Percentiles rank a stretch among this genome's conserved stretches.
Conservation (phyloP, 1,140 invertebrate genomes). For the Ips nitidus region DNA sequence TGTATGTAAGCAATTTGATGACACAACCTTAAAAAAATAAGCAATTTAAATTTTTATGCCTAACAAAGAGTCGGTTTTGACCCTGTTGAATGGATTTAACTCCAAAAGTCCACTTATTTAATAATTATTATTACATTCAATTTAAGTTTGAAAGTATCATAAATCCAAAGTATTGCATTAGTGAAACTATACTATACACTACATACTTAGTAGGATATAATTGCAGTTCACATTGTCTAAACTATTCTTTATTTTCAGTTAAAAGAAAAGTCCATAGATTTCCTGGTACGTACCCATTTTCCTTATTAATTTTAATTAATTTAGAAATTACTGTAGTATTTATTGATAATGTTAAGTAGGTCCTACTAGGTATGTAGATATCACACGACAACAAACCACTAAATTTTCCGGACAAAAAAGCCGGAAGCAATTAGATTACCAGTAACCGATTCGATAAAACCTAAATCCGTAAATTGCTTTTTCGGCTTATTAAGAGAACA, state of each 20-base stretch:
- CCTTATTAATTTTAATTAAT: constrained; percentile 1
- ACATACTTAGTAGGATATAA: not conserved
- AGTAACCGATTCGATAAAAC: constrained; percentile 8
- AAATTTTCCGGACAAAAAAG: not conserved
- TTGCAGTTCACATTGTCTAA: constrained; percentile 3
- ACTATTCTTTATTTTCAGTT: constrained; percentile 46
- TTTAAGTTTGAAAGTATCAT: no score
- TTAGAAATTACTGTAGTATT: not conserved
- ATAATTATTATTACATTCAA: no score
- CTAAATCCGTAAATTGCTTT: constrained; percentile 2
- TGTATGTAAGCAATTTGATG: no score
- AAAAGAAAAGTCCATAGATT: constrained; percentile 48
- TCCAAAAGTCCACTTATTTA: no score
- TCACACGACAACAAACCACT: not conserved
- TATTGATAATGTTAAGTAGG: not conserved
- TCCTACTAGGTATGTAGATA: constrained; percentile 37
- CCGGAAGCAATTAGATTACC: not conserved
- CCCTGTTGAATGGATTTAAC: no score
- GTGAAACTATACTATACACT: no score
- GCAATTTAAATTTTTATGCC: no score
- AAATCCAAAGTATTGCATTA: no score
- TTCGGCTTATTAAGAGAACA: not conserved
- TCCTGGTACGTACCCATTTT: constrained; percentile 45
- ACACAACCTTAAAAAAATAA: no score
- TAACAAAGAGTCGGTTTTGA: no score